These are phyloP conservation scores for Reticulitermes lucifugus DNA, from an alignment of 2,888 invertebrate species.

Conservation along the genomic window DNA sequence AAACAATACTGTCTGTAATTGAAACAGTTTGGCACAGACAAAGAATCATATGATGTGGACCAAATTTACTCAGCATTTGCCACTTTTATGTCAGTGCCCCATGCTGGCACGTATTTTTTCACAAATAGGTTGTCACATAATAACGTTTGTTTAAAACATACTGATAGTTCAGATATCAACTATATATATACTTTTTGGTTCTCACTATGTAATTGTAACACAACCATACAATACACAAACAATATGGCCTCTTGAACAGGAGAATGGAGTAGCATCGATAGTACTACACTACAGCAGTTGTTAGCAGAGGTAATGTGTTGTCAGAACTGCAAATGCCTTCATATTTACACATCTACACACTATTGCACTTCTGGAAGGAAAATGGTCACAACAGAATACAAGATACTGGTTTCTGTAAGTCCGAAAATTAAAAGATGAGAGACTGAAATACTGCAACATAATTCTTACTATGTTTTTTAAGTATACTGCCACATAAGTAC, in stretches of 20 bases:
- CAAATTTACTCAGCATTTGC: too few relatives aligned
- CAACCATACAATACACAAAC: background rate
- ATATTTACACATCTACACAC: background rate
- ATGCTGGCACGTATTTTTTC: background rate
- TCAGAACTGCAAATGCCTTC: background rate
- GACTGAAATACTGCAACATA: too few relatives aligned
- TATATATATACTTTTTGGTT: background rate
- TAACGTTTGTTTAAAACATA: background rate
- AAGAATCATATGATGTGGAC: too few relatives aligned
- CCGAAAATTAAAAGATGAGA: too few relatives aligned
- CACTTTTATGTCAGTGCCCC: too few relatives aligned
- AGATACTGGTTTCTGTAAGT: background rate
- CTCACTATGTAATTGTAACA: background rate
- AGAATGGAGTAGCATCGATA: background rate
- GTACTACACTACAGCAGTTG: background rate
- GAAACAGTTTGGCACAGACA: too few relatives aligned
- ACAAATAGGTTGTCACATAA: background rate
- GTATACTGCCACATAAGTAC: too few relatives aligned
- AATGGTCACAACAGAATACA: background rate
- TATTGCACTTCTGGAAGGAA: background rate
- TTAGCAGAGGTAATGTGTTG: background rate
- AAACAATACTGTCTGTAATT: too few relatives aligned
- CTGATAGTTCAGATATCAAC: background rate
- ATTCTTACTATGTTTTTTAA: too few relatives aligned
- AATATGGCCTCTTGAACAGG: constrained; percentile 4